Base-by-base conservation (phyloP, 2,797 vertebrate species). In the Lacerta viridis region DNA sequence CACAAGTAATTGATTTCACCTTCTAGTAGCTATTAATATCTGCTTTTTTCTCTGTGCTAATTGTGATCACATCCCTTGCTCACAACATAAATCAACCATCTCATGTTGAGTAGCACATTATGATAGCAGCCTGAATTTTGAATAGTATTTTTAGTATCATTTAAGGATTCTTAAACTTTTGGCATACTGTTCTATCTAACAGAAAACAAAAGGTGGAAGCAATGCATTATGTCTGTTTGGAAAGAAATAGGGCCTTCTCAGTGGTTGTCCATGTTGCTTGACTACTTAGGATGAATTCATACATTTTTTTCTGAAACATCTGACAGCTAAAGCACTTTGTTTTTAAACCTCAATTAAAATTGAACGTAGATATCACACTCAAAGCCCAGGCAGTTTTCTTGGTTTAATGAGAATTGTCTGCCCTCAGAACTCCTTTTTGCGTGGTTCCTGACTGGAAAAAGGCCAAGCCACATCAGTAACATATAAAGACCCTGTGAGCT, bases 91-190 rank as follows among this genome's bases (percentile, higher is more conserved):
- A 89, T 89, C 88, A 75, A 66, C 79, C 85, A 55, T 0, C 5
- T 92, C 59, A 78, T 91, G 25, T 50, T 87, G 75, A 87, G 80
- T 92, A 86, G 15, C 79, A 25, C 8, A 41, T 83, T 90, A 41
- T 33, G 78, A 83, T 92, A 84, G 36, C 17, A 89, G 61, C 87
- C 83, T 61, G 7, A 29, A 72, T 41, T 88, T 78, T 71, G 55
- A 86, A 7, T 71, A 66, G 2, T 82, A 77, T 39, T 80, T 85
- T 10, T 25, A 25, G 15, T 69, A 41, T 83, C 27, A 29, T 50
- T 72, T 66, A 64, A 29, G 41, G 17, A 29, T 71, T 59, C 55
- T 85, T 92, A 71, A 18, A 23, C n/a, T 59, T 17, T 18, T 2
- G 76, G 36, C 9, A 33, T 50, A 66, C 17, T 36, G 2, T 88